Evolutionary conservation across 2,888 invertebrate species (phyloP), one percentile per base, ranked within the genome.

Genomic region (Meta bourneti): DNA sequence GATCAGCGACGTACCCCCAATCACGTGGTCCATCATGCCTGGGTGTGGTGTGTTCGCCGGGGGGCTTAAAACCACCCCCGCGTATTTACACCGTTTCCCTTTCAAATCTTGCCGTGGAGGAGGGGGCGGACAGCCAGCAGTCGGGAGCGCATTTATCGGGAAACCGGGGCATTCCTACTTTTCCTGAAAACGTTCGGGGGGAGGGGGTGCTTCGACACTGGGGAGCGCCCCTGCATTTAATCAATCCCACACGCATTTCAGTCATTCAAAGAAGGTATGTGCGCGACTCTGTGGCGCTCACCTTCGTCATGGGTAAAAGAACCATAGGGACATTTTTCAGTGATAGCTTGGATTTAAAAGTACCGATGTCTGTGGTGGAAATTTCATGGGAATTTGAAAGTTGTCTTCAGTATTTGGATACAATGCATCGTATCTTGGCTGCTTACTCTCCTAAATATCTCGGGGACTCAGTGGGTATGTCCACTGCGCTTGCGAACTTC

Each of bases 41-140:
- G 61, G 61, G 61, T 61, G 61, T 61, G 61, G 61, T 61, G 16
- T 61, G 61, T 61, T 16, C 16, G 61, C 16, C 34, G 34, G 4
- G 34, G 34, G 34, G 34, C 34, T 34, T 34, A 4, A 34, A 72
- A 77, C 16, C 49, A 0, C 77, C 16, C 49, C n/a, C 16, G 48
- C 81, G 49, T 70, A 81, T 81, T 81, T 81, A 81, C 81, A 81
- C n/a, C 61, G 81, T 81, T 81, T 81, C 61, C 61, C 81, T 81
- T 81, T 81, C 81, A 81, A 81, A 81, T 70, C 19, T 51, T 79
- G 51, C 51, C 51, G 79, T 49, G 51, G n/a, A 54, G 51, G 54
- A n/a, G 19, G 52, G 54, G 19, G 1, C 52, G 79, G 20, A 20
- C 52, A n/a, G 20, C 20, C 52, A 7, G 11, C 16, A 8, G 48